Evolutionary conservation across 2,797 vertebrate genomes (phyloP).

Genomic region (Coluber constrictor): DNA sequence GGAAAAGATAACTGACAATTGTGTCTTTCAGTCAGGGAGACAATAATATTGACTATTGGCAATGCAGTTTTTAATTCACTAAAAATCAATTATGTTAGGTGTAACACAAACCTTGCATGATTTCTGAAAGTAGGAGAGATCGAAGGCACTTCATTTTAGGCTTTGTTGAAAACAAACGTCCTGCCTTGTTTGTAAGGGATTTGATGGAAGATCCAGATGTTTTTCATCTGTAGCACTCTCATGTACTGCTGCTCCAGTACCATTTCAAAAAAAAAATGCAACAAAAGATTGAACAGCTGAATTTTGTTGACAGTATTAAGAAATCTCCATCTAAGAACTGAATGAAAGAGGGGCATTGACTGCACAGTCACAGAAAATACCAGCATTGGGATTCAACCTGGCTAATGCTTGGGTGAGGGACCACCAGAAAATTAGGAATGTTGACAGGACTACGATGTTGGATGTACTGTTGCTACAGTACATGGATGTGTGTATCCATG

Average conservation of each 20-base stretch:
- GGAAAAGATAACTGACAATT: conserved; percentile 1
- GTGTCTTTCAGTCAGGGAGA: neutral
- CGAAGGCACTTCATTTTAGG: neutral
- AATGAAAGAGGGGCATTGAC: neutral
- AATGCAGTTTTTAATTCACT: neutral
- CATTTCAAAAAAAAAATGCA: neutral
- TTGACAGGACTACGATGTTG: neutral
- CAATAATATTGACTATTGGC: neutral
- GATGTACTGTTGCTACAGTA: neutral
- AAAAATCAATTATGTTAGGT: neutral
- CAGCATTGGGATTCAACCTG: neutral
- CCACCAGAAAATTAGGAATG: neutral
- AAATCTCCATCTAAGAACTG: neutral
- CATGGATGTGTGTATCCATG: neutral
- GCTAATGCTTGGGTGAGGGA: neutral
- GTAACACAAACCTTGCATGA: neutral
- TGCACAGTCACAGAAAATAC: neutral
- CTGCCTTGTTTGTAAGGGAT: neutral
- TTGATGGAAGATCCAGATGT: neutral
- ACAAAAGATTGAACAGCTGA: neutral
- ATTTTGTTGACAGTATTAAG: neutral
- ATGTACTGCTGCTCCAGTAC: neutral
- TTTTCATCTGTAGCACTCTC: neutral
- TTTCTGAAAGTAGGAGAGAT: neutral
- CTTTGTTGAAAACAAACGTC: neutral